A percentile compares a stretch with the other conserved stretches of the same genome.
Evolutionary conservation across 2,797 vertebrate species (phyloP).

Genomic region (Monodelphis domestica): DNA sequence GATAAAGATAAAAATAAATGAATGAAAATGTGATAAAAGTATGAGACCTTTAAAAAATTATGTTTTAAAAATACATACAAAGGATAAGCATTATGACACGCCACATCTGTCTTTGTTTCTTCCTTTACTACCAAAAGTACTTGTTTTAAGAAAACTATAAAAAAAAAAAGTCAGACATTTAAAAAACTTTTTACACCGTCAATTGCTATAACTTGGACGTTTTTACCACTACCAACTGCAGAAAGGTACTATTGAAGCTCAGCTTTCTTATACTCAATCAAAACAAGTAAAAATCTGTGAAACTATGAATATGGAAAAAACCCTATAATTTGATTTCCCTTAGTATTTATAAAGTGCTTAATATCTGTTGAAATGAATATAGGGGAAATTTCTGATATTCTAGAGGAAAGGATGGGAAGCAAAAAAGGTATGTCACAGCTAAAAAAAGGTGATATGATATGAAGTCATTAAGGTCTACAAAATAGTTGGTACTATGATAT

Average conservation of each 20-base stretch:
- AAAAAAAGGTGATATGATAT: not conserved
- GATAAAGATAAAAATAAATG: no score
- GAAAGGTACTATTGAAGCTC: not conserved
- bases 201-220: not conserved
- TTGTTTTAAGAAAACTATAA: not conserved
- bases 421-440: not conserved
- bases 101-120: not conserved
- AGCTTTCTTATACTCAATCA: not conserved
- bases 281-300: not conserved
- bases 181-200: not conserved
- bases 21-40: no score
- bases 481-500: not conserved
- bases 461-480: not conserved
- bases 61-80: no score
- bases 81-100: no score
- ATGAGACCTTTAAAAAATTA: no score
- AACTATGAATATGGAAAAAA: not conserved
- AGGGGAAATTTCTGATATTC: not conserved
- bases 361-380: not conserved
- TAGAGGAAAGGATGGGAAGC: not conserved
- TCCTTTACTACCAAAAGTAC: not conserved
- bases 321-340: not conserved
- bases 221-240: not conserved
- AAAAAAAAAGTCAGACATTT: not conserved
- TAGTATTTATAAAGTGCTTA: not conserved